phyloP scores from a whole-genome alignment of 2,888 invertebrate species.

The Drosophila trichaetosa region DNA sequence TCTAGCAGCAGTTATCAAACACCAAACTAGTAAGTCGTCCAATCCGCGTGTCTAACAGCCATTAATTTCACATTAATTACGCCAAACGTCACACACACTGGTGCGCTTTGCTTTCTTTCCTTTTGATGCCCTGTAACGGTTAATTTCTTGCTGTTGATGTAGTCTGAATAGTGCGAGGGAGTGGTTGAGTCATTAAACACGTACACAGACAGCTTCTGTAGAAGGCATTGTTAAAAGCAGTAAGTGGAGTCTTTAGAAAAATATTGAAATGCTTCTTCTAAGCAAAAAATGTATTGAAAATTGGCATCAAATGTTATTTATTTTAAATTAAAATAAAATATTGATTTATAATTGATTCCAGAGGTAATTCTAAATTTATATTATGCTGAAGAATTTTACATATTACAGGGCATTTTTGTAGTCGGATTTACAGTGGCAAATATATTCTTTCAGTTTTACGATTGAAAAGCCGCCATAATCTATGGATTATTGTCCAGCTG shows the following conservation, averaged over 20 bases:
- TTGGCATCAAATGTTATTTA: background rate
- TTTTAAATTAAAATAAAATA: too few species aligned
- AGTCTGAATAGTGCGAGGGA: background rate
- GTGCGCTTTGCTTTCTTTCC: constrained; percentile 48
- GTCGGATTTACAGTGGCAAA: background rate
- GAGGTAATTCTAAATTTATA: background rate
- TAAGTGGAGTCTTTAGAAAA: background rate
- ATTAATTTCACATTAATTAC: constrained; percentile 75
- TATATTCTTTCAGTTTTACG: constrained; percentile 21
- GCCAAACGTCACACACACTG: constrained; percentile 56
- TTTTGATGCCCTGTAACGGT: constrained; percentile 9
- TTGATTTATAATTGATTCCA: background rate
- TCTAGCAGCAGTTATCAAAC: constrained; percentile 33
- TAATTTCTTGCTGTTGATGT: constrained; percentile 1
- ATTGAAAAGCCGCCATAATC: constrained; percentile 60
- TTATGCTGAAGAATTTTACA: background rate
- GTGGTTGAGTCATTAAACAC: background rate
- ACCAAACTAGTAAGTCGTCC: constrained; percentile 14
- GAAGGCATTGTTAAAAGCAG: background rate
- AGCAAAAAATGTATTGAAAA: background rate
- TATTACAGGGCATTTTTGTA: constrained; percentile 24
- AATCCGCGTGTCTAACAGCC: constrained; percentile 63
- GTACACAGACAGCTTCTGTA: background rate
- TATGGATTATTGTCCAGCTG: constrained; percentile 56
- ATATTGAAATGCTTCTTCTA: background rate